Base-by-base conservation (phyloP, 2,888 invertebrate genomes). In the Hydraecia micacea region DNA sequence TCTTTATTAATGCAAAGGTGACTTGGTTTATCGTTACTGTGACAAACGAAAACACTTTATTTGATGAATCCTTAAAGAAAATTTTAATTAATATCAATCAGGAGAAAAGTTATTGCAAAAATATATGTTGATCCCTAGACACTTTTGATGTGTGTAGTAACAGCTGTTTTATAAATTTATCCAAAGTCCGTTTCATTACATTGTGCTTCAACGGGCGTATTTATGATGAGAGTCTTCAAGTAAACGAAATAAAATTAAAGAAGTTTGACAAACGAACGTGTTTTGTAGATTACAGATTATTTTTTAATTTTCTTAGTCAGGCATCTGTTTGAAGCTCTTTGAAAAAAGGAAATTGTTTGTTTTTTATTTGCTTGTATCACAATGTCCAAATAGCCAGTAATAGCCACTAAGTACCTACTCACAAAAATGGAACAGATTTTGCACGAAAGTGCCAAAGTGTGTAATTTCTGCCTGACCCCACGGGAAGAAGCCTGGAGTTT, bases 131-230 rank as follows among this genome's bases (percentile, higher is more conserved):
- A n/a, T n/a, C n/a, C n/a, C n/a, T n/a, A n/a, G n/a, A n/a, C n/a
- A n/a, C n/a, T n/a, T n/a, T n/a, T n/a, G n/a, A n/a, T n/a, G n/a
- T n/a, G n/a, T n/a, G n/a, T n/a, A n/a, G n/a, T 28, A 77, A 72
- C 80, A 80, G 52, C 78, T 75, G 79, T 81, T 81, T 81, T 65
- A 62, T 46, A 84, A 81, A 73, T 76, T 73, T 80, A 76, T 78
- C 81, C 55, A 58, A 67, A 76, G 67, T 39, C 39, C 39, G 73
- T 74, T 69, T 77, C 66, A 80, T 79, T 73, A 79, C 69, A 79
- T 75, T 66, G 39, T 67, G n/a, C 73, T 71, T 72, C 62, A 79
- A 75, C 49, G 76, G 80, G 39, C 25, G 42, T 71, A 39, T 77
- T 73, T 70, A 83, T 75, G 66, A 76, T 39, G 55, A 70, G 15